Conservation (phyloP, 2,888 invertebrate genomes). For the Amaurobius ferox region DNA sequence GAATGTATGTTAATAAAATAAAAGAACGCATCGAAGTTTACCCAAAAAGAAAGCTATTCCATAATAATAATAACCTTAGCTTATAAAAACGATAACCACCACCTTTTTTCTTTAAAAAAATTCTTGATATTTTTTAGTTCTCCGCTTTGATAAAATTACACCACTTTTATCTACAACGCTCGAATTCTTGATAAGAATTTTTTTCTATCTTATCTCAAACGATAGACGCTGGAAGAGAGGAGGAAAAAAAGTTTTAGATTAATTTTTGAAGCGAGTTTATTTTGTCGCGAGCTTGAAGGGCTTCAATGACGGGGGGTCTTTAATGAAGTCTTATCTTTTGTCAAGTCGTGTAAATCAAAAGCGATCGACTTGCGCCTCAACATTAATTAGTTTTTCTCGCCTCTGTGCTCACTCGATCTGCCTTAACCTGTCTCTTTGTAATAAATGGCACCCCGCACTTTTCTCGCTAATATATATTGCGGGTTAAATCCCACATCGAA, state of each 20-base stretch:
- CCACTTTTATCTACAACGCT: slow-evolving; percentile 12
- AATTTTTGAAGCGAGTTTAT: slow-evolving; percentile 56
- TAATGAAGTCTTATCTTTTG: slow-evolving; percentile 62
- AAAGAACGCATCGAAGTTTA: too few species aligned
- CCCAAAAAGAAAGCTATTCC: background rate
- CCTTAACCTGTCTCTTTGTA: slow-evolving; percentile 30
- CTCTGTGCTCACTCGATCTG: background rate
- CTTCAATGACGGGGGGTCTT: slow-evolving; percentile 26
- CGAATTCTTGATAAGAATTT: slow-evolving; percentile 14
- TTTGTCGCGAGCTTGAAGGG: slow-evolving; percentile 12
- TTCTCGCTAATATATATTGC: slow-evolving; percentile 9
- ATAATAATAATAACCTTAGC: background rate
- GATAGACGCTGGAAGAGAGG: background rate
- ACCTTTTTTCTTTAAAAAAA: background rate
- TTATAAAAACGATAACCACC: background rate
- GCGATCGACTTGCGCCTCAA: slow-evolving; percentile 38
- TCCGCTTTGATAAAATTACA: background rate
- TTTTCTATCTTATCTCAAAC: slow-evolving; percentile 24
- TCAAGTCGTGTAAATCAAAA: slow-evolving; percentile 56
- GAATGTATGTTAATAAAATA: background rate
- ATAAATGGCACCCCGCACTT: slow-evolving; percentile 29
- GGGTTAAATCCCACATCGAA: slow-evolving; percentile 47
- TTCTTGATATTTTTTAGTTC: background rate
- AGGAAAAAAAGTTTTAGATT: slow-evolving; percentile 27
- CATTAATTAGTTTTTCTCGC: slow-evolving; percentile 55